Evolutionary conservation across 2,113 vertebrate genomes (phyloP).

Genomic region (Neopipo cinnamomea): DNA sequence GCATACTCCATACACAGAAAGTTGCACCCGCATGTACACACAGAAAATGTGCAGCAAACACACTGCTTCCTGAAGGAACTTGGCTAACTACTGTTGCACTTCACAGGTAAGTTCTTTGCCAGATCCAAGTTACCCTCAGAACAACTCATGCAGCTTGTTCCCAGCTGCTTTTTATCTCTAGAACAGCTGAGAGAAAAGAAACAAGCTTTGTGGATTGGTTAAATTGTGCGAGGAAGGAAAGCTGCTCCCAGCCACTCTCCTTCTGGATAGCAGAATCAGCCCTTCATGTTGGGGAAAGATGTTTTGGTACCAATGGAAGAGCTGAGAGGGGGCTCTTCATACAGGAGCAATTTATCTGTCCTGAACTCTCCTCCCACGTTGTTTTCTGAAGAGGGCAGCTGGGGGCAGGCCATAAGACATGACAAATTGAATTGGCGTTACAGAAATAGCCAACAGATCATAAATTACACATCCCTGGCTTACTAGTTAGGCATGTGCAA

Average conservation of each 20-base stretch:
- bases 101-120: neutral
- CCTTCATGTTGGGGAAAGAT: neutral
- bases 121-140: neutral
- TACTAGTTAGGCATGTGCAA: conserved; percentile 5
- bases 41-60: neutral
- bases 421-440: conserved; percentile 33
- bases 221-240: neutral
- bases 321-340: neutral
- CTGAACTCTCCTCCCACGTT: neutral
- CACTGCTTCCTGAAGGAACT: neutral
- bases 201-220: neutral
- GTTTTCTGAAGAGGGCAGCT: conserved; percentile 37
- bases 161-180: neutral
- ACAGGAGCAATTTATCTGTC: neutral
- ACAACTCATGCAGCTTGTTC: neutral
- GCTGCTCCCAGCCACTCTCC: neutral
- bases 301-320: neutral
- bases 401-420: neutral
- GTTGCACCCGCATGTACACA: neutral
- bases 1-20: neutral
- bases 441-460: conserved; percentile 25
- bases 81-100: neutral
- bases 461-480: neutral
- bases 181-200: neutral
- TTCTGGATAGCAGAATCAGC: neutral